A percentile compares a stretch with the other conserved stretches of the same genome.
These are phyloP conservation scores for Microtus pennsylvanicus DNA, from an alignment of 2,113 vertebrate species.

Conservation along the genomic window DNA sequence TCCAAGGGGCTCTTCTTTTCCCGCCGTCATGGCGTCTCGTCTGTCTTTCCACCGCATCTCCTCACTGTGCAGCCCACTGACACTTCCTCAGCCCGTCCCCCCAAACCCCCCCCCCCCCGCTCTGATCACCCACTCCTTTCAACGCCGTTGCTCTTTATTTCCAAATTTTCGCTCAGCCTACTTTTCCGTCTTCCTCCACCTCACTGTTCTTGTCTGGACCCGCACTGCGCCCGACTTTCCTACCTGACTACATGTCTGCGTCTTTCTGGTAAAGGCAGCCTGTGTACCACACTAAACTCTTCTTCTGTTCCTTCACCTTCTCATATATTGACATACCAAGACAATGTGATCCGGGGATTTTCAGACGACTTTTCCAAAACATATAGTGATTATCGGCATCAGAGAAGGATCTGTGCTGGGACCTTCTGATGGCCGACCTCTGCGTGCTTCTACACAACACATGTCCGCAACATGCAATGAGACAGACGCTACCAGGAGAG, in stretches of 20 bases:
- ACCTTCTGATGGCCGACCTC: rapidly evolving
- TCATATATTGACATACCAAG: not conserved
- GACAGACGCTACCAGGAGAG: not conserved
- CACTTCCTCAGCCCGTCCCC: not conserved
- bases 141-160: not conserved
- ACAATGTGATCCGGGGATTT: not conserved
- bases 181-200: not conserved
- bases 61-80: rapidly evolving
- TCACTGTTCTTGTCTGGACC: not conserved
- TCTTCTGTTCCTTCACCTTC: not conserved
- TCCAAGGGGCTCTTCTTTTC: rapidly evolving
- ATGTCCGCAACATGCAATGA: rapidly evolving
- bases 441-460: rapidly evolving
- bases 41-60: rapidly evolving
- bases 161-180: not conserved
- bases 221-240: not conserved
- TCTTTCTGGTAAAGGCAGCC: not conserved
- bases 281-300: not conserved
- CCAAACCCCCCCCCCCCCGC: not conserved
- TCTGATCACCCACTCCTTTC: rapidly evolving
- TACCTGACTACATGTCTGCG: not conserved
- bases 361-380: not conserved
- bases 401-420: not conserved
- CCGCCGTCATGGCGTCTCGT: rapidly evolving
- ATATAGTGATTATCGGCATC: not conserved